A percentile compares a stretch with the other conserved stretches of the same genome.
phyloP scores from a whole-genome alignment of 1,140 invertebrate genomes.

The Drosophila tropicalis region DNA sequence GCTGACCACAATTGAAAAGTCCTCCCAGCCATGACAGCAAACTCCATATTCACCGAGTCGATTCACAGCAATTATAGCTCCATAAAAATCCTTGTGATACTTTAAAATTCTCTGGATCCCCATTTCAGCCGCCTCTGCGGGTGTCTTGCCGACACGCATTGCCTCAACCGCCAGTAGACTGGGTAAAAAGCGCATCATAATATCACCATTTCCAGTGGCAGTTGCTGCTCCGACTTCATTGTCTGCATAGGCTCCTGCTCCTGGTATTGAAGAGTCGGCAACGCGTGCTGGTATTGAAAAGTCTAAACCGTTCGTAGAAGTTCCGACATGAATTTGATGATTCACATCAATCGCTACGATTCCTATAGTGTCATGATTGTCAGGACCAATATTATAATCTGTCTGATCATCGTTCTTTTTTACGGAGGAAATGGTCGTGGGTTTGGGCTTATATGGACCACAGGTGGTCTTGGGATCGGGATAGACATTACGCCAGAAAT shows the following conservation, averaged over 20 bases:
- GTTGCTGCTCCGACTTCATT: constrained; percentile 94
- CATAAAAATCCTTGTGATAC: constrained; percentile 91
- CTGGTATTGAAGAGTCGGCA: constrained; percentile 96
- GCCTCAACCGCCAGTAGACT: constrained; percentile 92
- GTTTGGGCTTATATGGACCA: no score
- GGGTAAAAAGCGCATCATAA: constrained; percentile 92
- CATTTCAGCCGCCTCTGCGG: constrained; percentile 87
- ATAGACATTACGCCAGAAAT: constrained; percentile 96
- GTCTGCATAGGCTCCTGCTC: constrained; percentile 97
- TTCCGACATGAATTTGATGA: no score
- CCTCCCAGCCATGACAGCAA: constrained; percentile 82
- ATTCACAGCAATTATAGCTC: constrained; percentile 91
- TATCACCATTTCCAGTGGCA: constrained; percentile 97
- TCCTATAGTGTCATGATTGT: no score
- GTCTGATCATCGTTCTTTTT: no score
- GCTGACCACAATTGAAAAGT: constrained; percentile 85
- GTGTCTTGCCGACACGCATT: constrained; percentile 90
- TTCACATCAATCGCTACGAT: no score
- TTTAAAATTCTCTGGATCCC: constrained; percentile 88
- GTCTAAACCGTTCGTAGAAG: no score
- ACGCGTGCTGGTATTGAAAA: constrained; percentile 22
- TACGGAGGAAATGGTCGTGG: no score
- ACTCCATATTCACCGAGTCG: constrained; percentile 91
- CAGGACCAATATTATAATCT: no score
- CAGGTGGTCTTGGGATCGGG: constrained; percentile 89